Conservation (phyloP, 2,888 invertebrate genomes). For the Aphelenchoides bicaudatus region DNA sequence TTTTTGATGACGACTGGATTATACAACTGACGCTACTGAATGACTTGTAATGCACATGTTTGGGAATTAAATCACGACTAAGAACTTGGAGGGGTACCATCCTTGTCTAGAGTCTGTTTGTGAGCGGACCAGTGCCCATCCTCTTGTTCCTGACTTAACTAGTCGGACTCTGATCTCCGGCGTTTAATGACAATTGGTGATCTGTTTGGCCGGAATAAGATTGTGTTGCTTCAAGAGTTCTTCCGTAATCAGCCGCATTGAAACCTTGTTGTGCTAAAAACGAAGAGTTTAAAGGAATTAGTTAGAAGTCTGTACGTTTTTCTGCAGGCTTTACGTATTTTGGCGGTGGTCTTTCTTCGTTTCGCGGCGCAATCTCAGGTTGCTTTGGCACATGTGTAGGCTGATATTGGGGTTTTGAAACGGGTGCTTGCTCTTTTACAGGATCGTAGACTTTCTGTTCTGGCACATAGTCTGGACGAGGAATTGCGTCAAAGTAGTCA, state of each 20-base stretch:
- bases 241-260: conserved; percentile 36
- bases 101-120: conserved; percentile 31
- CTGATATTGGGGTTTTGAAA: too few relatives aligned
- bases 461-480: conserved; percentile 5
- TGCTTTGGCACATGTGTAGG: too few relatives aligned
- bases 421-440: too few relatives aligned
- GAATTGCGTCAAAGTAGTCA: background rate
- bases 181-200: conserved; percentile 36
- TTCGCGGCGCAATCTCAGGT: background rate
- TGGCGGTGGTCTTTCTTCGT: conserved; percentile 14
- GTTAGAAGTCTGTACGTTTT: background rate
- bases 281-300: background rate
- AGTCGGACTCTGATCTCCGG: too few relatives aligned
- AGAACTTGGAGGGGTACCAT: conserved; percentile 39
- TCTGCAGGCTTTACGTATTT: conserved; percentile 10
- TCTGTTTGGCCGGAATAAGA: too few relatives aligned
- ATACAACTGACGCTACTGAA: too few relatives aligned
- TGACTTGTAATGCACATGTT: too few relatives aligned
- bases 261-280: conserved; percentile 30
- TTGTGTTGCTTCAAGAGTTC: too few relatives aligned
- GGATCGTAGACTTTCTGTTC: background rate
- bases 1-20: too few relatives aligned
- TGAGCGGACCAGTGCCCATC: conserved; percentile 33
- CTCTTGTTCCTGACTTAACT: conserved; percentile 35
- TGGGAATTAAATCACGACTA: too few relatives aligned